A percentile compares a stretch with the other conserved stretches of the same genome.
Conservation (phyloP, 1,140 invertebrate species). For the Ceratoteleas bidentatus region DNA sequence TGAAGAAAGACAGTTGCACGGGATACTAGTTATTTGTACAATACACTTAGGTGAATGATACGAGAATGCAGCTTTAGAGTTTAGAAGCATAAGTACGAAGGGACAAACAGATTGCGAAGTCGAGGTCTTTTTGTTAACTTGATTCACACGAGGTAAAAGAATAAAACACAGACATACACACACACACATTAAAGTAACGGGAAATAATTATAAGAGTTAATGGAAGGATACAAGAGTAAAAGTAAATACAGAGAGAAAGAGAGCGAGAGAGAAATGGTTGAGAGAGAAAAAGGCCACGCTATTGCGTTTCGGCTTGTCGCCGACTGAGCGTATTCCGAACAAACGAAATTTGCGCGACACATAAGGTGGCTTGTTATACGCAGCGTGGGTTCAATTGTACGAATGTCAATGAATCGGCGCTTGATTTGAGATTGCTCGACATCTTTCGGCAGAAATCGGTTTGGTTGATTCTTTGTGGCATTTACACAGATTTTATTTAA, state of each 20-base stretch:
- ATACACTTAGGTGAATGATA: constrained; percentile 81
- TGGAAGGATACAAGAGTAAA: constrained; percentile 34
- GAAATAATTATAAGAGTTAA: constrained; percentile 56
- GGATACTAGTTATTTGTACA: constrained; percentile 80
- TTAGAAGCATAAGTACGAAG: constrained; percentile 77
- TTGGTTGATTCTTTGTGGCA: neutral
- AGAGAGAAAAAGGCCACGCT: constrained; percentile 37
- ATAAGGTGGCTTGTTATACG: constrained; percentile 19
- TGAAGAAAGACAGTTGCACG: constrained; percentile 75
- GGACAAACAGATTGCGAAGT: constrained; percentile 73
- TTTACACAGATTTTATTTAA: neutral
- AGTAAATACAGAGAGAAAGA: constrained; percentile 17
- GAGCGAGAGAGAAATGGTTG: neutral
- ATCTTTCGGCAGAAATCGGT: neutral
- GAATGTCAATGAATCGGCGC: neutral
- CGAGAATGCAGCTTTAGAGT: constrained; percentile 79
- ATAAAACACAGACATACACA: constrained; percentile 15
- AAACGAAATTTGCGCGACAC: constrained; percentile 77
- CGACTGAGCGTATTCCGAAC: constrained; percentile 73
- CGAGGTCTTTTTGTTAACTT: constrained; percentile 78
- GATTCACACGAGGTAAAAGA: constrained; percentile 65
- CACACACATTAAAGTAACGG: constrained; percentile 51
- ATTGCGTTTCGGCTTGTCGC: constrained; percentile 75
- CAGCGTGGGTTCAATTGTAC: constrained; percentile 10
- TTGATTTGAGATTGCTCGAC: neutral